These are phyloP conservation scores for Pterophyllum scalare DNA, from an alignment of 2,113 vertebrate genomes.

Conservation along the genomic window DNA sequence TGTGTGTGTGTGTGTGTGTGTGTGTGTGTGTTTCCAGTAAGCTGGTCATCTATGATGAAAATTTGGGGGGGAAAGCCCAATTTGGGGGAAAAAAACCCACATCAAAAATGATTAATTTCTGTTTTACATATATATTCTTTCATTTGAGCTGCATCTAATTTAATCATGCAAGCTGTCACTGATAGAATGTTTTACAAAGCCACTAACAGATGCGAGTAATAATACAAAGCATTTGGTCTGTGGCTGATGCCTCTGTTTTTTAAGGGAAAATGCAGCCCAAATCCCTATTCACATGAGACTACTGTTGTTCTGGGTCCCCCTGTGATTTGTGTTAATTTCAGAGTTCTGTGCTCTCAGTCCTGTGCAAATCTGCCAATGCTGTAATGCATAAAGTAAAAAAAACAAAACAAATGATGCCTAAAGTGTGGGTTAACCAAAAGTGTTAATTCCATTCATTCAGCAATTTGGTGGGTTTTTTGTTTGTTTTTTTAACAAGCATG, in stretches of 20 bases:
- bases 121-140: background rate
- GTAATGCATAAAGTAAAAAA: background rate
- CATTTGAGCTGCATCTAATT: too few relatives aligned
- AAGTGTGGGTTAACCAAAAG: background rate
- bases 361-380: background rate
- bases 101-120: constrained; percentile 12
- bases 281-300: background rate
- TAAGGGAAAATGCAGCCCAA: background rate
- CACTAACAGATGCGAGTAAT: background rate
- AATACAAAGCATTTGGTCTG: constrained; percentile 8
- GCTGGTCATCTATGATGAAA: constrained; percentile 34
- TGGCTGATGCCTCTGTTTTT: background rate
- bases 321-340: background rate
- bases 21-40: constrained; percentile 16
- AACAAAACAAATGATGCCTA: background rate
- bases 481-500: background rate
- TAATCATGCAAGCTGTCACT: background rate
- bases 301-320: background rate
- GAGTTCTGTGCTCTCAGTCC: constrained; percentile 2
- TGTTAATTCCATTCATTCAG: background rate
- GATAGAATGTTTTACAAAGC: background rate
- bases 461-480: background rate
- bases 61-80: too few relatives aligned
- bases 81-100: background rate
- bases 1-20: background rate